Conservation (phyloP, 2,888 invertebrate genomes). For the Coenonympha arcania region DNA sequence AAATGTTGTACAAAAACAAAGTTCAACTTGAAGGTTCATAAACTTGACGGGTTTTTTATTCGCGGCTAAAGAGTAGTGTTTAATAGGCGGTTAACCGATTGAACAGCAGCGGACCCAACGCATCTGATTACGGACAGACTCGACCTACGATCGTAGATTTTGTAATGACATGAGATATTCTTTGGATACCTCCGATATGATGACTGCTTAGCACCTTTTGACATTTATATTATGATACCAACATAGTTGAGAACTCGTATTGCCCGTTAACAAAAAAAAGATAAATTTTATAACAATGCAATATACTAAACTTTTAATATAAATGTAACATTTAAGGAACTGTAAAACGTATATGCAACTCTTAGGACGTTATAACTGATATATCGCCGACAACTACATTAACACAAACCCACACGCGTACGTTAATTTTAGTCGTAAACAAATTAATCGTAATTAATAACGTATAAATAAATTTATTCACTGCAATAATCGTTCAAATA, state of each 20-base stretch:
- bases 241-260: slow-evolving; percentile 10
- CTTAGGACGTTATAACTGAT: slow-evolving; percentile 20
- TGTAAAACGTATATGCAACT: slow-evolving; percentile 20
- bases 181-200: slow-evolving; percentile 18
- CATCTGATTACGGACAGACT: slow-evolving; percentile 17
- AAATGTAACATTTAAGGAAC: slow-evolving; percentile 15
- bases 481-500: slow-evolving; percentile 15
- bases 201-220: slow-evolving; percentile 23
- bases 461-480: slow-evolving; percentile 28
- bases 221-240: slow-evolving; percentile 21
- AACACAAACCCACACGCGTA: slow-evolving; percentile 72
- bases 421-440: slow-evolving; percentile 40
- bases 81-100: slow-evolving; percentile 1
- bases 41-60: neutral
- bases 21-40: neutral
- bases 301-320: slow-evolving; percentile 13
- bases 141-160: slow-evolving; percentile 22
- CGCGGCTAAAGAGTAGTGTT: slow-evolving; percentile 1
- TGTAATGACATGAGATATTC: slow-evolving; percentile 21
- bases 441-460: slow-evolving; percentile 28
- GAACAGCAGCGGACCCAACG: slow-evolving; percentile 18
- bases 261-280: slow-evolving; percentile 9
- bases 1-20: neutral
- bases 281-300: slow-evolving; percentile 25
- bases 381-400: slow-evolving; percentile 46